A percentile compares a stretch with the other conserved stretches of the same genome.
phyloP scores from a whole-genome alignment of 1,140 invertebrate species.

The Bombus polaris region DNA sequence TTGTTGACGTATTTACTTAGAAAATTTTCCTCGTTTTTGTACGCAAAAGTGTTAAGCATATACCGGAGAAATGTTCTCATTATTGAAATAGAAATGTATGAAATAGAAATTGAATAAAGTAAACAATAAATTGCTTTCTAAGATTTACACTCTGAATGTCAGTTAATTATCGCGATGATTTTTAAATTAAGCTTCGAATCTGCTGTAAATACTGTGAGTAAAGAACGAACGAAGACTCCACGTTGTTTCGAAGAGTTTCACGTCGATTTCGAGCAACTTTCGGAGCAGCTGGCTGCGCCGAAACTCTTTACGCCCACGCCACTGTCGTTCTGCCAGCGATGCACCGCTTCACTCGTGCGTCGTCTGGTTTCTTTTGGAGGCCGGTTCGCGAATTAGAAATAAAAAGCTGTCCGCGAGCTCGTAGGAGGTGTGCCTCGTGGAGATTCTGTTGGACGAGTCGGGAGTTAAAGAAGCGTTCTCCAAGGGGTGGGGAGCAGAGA shows the following conservation, averaged over 20 bases:
- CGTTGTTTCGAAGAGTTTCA: background rate
- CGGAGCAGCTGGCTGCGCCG: background rate
- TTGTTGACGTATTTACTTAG: background rate
- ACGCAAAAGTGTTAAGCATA: too few relatives aligned
- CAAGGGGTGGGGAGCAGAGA: slow-evolving; percentile 19
- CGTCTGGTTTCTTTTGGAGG: slow-evolving; percentile 50
- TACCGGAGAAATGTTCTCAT: background rate
- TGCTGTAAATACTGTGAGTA: too few relatives aligned
- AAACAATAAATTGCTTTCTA: too few relatives aligned
- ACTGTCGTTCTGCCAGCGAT: slow-evolving; percentile 29
- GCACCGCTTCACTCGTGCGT: background rate
- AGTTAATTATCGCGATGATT: background rate
- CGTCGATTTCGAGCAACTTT: background rate
- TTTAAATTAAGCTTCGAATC: background rate
- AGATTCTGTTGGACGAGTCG: slow-evolving; percentile 37
- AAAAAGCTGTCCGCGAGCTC: slow-evolving; percentile 58
- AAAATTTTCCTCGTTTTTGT: too few relatives aligned
- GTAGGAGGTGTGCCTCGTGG: slow-evolving; percentile 52
- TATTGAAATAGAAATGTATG: too few relatives aligned
- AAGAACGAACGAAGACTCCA: background rate
- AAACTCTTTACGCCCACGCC: slow-evolving; percentile 51
- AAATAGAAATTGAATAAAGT: too few relatives aligned
- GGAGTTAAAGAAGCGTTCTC: slow-evolving; percentile 52
- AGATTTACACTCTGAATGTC: too few relatives aligned
- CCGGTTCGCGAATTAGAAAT: slow-evolving; percentile 75